Percentiles rank a stretch among this genome's conserved stretches.
phyloP scores from a whole-genome alignment of 2,113 vertebrate genomes.

The Blennius ocellaris region DNA sequence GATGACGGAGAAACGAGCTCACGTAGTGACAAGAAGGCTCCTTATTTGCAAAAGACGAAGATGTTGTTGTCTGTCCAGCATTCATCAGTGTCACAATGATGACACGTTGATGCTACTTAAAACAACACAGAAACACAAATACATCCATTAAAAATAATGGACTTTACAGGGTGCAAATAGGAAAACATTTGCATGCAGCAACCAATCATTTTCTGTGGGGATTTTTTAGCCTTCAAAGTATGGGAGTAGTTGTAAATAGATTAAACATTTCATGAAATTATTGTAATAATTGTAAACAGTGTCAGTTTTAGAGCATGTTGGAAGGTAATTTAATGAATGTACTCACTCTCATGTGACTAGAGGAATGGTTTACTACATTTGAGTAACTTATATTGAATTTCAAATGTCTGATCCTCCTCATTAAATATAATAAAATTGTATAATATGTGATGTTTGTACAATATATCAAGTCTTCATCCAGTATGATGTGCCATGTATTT shows the following conservation, averaged over 20 bases:
- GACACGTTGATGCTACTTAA: conserved; percentile 29
- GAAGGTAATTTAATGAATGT: background rate
- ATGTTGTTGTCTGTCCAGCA: conserved; percentile 17
- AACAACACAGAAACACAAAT: conserved; percentile 28
- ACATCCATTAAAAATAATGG: conserved; percentile 31
- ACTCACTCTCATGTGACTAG: background rate
- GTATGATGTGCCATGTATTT: background rate
- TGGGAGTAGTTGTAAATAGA: background rate
- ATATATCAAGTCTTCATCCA: background rate
- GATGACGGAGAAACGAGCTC: conserved; percentile 12
- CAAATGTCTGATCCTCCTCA: background rate
- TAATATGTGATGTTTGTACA: background rate
- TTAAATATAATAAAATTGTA: no score
- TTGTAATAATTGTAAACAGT: background rate
- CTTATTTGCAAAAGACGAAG: conserved; percentile 39
- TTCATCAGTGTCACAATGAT: conserved; percentile 36
- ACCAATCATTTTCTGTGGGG: conserved; percentile 24
- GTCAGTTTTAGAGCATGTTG: background rate
- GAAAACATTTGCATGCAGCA: conserved; percentile 35
- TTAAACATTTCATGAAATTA: conserved; percentile 1
- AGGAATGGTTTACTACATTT: background rate
- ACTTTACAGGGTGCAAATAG: conserved; percentile 16
- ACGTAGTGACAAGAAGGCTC: background rate
- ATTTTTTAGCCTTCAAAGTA: conserved; percentile 1
- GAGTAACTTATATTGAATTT: background rate